Percentiles rank a stretch among this genome's conserved stretches.
These are phyloP conservation scores for Pseudomyrmex cubaensis DNA, from an alignment of 1,140 invertebrate genomes.

Conservation along the genomic window DNA sequence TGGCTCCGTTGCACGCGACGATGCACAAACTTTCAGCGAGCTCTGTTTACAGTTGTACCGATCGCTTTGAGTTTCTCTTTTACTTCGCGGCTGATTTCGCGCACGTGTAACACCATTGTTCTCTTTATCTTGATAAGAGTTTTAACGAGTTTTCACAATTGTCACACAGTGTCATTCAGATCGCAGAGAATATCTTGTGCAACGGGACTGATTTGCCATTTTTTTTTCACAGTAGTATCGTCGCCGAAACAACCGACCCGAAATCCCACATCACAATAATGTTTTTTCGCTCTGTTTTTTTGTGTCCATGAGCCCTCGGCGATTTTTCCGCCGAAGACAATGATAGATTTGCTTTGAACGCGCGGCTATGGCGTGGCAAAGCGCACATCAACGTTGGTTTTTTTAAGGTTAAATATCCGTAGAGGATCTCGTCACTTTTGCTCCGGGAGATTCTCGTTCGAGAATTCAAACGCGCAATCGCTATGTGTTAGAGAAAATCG, in stretches of 20 bases:
- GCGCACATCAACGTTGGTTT: constrained; percentile 4
- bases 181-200: not conserved
- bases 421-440: not conserved
- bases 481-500: not conserved
- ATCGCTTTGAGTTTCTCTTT: not conserved
- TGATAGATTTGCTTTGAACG: constrained; percentile 23
- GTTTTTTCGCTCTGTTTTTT: not conserved
- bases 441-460: not conserved
- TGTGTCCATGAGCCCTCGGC: not conserved
- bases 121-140: not conserved
- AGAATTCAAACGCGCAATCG: constrained; percentile 24
- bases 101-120: not conserved
- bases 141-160: not conserved
- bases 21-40: not conserved
- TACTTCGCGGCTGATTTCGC: constrained; percentile 17
- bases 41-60: not conserved
- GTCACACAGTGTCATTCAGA: not conserved
- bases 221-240: constrained; percentile 7
- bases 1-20: not conserved
- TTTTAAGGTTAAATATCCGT: constrained; percentile 7
- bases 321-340: not conserved
- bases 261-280: not conserved
- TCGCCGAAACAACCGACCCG: not conserved
- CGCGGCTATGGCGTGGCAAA: not conserved
- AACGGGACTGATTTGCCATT: not conserved